A percentile compares a stretch with the other conserved stretches of the same genome.
Conservation (phyloP, 2,797 vertebrate genomes). For the Otus scops region DNA sequence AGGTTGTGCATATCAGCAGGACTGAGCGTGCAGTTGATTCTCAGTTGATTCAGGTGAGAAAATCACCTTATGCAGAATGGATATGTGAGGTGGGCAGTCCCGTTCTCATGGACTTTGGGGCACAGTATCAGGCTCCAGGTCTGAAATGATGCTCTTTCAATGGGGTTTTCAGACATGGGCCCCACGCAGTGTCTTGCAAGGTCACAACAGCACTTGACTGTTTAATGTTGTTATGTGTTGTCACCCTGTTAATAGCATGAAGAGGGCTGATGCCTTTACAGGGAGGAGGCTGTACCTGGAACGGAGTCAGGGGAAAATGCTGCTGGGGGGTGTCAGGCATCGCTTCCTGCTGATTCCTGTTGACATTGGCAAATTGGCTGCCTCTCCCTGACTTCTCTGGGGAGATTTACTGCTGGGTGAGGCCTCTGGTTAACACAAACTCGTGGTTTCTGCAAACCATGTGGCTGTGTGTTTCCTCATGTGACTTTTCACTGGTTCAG, state of each 20-base stretch:
- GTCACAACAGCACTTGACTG: background rate
- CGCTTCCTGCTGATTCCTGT: background rate
- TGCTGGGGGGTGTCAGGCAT: background rate
- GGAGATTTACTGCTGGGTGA: background rate
- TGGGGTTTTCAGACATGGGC: background rate
- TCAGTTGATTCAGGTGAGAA: background rate
- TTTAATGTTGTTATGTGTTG: background rate
- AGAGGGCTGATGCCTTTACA: background rate
- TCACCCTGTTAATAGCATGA: background rate
- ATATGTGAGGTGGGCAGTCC: fast-evolving
- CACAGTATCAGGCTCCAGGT: background rate
- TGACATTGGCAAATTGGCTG: background rate
- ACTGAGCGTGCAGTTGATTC: fast-evolving
- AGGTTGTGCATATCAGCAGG: background rate
- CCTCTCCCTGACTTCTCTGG: background rate
- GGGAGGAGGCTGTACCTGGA: background rate
- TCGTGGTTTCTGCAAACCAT: background rate
- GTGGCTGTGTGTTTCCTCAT: background rate
- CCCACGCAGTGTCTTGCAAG: background rate
- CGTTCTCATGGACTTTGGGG: fast-evolving
- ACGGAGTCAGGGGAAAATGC: background rate
- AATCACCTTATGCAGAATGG: background rate
- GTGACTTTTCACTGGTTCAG: too few relatives aligned
- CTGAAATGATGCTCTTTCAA: background rate
- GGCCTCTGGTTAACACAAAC: background rate